Evolutionary conservation across 2,888 invertebrate genomes (phyloP).

Genomic region (Lasioglossum oenotherae): DNA sequence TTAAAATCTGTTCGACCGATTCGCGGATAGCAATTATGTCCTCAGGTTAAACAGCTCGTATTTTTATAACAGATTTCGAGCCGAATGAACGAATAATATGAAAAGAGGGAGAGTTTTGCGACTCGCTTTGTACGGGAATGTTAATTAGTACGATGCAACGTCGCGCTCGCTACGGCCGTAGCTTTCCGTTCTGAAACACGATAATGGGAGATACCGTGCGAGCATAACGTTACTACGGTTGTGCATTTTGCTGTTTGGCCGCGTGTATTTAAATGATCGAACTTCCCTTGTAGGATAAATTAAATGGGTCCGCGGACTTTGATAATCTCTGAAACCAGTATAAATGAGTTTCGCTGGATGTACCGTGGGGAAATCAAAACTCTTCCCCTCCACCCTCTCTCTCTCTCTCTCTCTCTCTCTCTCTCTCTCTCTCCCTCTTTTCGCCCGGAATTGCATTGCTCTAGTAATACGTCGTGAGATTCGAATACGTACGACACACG

Average conservation of each 20-base stretch:
- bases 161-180: slow-evolving; percentile 30
- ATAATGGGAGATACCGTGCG: slow-evolving; percentile 55
- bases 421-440: slow-evolving; percentile 56
- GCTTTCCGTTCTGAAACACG: slow-evolving; percentile 58
- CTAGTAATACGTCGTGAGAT: slow-evolving; percentile 59
- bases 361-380: slow-evolving; percentile 79
- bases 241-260: slow-evolving; percentile 55
- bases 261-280: slow-evolving; percentile 71
- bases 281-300: slow-evolving; percentile 71
- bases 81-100: neutral
- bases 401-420: slow-evolving; percentile 53
- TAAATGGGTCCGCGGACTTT: slow-evolving; percentile 73
- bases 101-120: neutral
- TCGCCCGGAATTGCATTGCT: slow-evolving; percentile 59
- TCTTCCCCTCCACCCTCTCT: slow-evolving; percentile 60
- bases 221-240: slow-evolving; percentile 47
- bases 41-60: neutral
- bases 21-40: neutral
- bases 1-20: neutral
- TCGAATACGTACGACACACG: slow-evolving; percentile 53
- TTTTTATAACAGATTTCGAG: neutral
- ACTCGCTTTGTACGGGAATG: slow-evolving; percentile 24
- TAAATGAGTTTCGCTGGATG: slow-evolving; percentile 77
- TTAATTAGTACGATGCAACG: slow-evolving; percentile 52
- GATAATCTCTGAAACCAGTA: slow-evolving; percentile 75